Conservation (phyloP, 92 coral and sea anemone species). For the Porites lobata region DNA sequence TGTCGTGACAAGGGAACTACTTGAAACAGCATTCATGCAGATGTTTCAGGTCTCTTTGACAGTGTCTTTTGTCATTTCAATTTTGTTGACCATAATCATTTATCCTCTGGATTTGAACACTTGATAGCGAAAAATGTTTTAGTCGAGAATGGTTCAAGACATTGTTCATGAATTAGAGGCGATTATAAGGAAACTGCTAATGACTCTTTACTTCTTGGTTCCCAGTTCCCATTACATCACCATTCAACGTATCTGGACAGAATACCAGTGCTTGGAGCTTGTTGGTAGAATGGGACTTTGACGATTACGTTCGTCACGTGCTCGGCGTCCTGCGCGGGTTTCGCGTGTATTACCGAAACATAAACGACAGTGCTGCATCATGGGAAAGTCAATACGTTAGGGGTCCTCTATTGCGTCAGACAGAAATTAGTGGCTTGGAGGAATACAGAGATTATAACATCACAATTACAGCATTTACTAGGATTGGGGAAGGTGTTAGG, state of each 20-base stretch:
- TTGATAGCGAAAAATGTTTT: background rate
- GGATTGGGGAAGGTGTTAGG: constrained; percentile 64
- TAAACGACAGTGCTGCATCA: constrained; percentile 15
- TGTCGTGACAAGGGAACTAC: too few relatives aligned
- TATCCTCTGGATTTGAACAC: background rate
- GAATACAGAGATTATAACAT: constrained; percentile 71
- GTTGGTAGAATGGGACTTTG: constrained; percentile 58
- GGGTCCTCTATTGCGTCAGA: constrained; percentile 25
- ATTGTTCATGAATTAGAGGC: background rate
- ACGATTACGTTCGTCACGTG: constrained; percentile 63
- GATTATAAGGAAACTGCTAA: background rate
- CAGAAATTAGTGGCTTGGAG: constrained; percentile 32
- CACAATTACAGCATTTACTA: constrained; percentile 71
- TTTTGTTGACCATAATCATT: too few relatives aligned
- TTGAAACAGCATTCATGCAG: too few relatives aligned
- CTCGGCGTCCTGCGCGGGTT: constrained; percentile 76
- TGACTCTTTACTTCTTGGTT: background rate
- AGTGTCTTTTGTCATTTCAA: too few relatives aligned
- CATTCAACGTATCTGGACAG: constrained; percentile 42
- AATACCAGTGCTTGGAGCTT: constrained; percentile 56
- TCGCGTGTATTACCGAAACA: constrained; percentile 55
- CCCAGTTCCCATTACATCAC: constrained; percentile 62
- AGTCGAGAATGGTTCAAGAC: background rate
- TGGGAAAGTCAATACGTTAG: constrained; percentile 18
- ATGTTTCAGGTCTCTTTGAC: background rate